These are phyloP conservation scores for Neosilurus mollespiculum DNA, from an alignment of 2,797 vertebrate genomes.

Conservation along the genomic window DNA sequence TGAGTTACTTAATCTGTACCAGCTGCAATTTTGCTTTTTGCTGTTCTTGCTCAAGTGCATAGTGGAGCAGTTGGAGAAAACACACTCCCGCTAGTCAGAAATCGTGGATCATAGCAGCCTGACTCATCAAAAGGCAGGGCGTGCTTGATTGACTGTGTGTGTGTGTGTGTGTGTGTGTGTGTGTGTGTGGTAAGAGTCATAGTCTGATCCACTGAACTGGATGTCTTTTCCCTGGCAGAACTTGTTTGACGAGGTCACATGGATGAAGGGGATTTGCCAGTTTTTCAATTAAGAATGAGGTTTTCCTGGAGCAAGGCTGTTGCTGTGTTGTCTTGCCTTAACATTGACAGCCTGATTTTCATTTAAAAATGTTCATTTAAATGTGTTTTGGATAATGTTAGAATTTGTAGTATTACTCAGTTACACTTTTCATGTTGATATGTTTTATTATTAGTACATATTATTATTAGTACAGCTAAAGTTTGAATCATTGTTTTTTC, in stretches of 20 bases:
- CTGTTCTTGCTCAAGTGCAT: conserved; percentile 65
- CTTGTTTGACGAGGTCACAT: conserved; percentile 35
- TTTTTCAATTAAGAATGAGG: not conserved
- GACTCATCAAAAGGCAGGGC: conserved; percentile 48
- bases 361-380: not conserved
- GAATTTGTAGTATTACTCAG: not conserved
- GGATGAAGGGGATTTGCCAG: conserved; percentile 2
- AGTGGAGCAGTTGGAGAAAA: conserved; percentile 64
- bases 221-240: conserved; percentile 44
- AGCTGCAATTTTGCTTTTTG: conserved; percentile 76
- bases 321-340: conserved; percentile 1
- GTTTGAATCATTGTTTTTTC: not conserved
- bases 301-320: not conserved
- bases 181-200: conserved; percentile 28
- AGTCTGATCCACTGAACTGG: conserved; percentile 48
- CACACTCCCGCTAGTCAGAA: conserved; percentile 63
- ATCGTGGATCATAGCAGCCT: conserved; percentile 68
- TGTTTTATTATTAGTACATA: not conserved
- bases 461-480: too few relatives aligned
- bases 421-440: not conserved
- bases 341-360: not conserved
- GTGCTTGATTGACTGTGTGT: conserved; percentile 40
- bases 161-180: not conserved
- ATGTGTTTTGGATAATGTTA: not conserved
- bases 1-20: conserved; percentile 75